Evolutionary conservation across 2,113 vertebrate genomes (phyloP), one percentile per base, ranked within the genome.

Genomic region (Gymnarchus niloticus): DNA sequence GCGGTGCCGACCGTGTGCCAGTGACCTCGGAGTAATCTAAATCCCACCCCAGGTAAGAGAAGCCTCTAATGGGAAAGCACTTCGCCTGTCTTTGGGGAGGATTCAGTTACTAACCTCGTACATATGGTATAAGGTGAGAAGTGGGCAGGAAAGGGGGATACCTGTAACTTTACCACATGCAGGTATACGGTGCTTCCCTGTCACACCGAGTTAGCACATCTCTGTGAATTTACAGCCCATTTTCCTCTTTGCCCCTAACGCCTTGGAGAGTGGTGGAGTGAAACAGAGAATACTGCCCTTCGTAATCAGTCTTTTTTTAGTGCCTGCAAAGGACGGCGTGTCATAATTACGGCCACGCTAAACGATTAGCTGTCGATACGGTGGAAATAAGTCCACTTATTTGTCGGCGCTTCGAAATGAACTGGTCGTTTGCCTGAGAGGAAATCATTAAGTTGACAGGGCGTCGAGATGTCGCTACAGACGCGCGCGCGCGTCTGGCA

Each of bases 361-460:
- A 83, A 59, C 46, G 65, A 37, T 77, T 56, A 19, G 33, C 51
- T 49, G 82, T 87, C 51, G 44, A 59, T 14, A 48, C n/a, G 57
- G 23, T 88, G 83, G 54, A 86, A 88, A 88, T 86, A 88, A 88
- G 84, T 88, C 85, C 33, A 81, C 52, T 46, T 33, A 59, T 86
- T 87, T 89, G 84, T 86, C 69, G n/a, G 48, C 41, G 51, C 65
- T 69, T 81, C 44, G 61, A 48, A 86, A 86, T 33, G 44, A 21
- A 28, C 77, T 46, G 52, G 83, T 83, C 57, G 56, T 61, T 83
- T 61, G 37, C 46, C 44, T 65, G n/a, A 51, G 10, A 37, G 21
- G n/a, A n/a, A 37, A 41, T 76, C n/a, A 73, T 52, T 14, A 69
- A 25, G 28, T 61, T 56, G 23, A 73, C 65, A 37, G 33, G 65